Base-by-base conservation (phyloP, 2,113 vertebrate genomes). In the Tylochromis polylepis region DNA sequence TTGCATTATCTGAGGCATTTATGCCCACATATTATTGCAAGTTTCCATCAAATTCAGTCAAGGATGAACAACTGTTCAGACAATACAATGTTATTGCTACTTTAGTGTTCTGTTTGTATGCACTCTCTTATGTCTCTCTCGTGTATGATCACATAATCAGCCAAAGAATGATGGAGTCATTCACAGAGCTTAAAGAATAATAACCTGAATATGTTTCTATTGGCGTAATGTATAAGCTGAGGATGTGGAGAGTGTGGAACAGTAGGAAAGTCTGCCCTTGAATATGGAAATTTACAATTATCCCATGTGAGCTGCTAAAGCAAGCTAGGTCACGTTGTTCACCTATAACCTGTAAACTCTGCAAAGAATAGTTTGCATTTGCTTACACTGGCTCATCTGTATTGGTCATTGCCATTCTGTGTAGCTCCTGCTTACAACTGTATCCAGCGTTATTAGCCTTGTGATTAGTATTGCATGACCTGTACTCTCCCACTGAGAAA, bases 61-160 rank as follows among this genome's bases (percentile, higher is more conserved):
- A 92, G 87, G 83, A 92, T 89, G 87, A 91, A 89, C 82, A 88
- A 87, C 93, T 86, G 75, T 83, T 90, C 91, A 56, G 80, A 85
- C 83, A 93, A 88, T 92, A 84, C 86, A 87, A 82, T 90, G 93
- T 95, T 92, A 88, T 89, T 92, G 85, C 87, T 65, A 85, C 87
- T 91, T 91, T 81, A 85, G 56, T 88, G 89, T 91, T 81, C 56
- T 72, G 41, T 87, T 91, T 88, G 89, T 89, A 83, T 72, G 87
- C 88, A 56, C 82, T 78, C 59, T 57, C 87, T 93, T 78, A 87
- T 88, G 81, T 85, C 79, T 87, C 90, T 91, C 81, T 91, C 79
- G 79, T 86, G 81, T 91, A 91, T 93, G 92, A 95, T 94, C 88
- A 58, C 85, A 90, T 85, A 91, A 94, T 93, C 87, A 90, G 89